A percentile compares a stretch with the other conserved stretches of the same genome.
These are phyloP conservation scores for Trachelus tabidus DNA, from an alignment of 2,888 invertebrate species.

Conservation along the genomic window DNA sequence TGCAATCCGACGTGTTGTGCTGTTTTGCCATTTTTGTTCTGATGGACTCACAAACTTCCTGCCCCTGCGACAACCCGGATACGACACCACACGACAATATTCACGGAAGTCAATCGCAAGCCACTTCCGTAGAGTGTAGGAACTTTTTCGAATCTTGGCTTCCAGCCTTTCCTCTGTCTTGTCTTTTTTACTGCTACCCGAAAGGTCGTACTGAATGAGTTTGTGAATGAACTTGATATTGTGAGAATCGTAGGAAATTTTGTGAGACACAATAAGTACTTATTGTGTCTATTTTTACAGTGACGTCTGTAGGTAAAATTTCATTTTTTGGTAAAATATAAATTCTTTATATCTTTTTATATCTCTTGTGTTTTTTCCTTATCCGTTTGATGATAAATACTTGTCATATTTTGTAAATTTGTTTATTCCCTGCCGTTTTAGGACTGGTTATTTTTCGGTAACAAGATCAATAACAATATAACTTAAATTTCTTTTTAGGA, in stretches of 20 bases:
- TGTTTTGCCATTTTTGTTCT: background rate
- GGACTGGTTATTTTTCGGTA: background rate
- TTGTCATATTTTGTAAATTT: background rate
- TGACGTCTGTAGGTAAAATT: background rate
- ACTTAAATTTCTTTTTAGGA: background rate
- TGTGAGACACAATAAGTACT: background rate
- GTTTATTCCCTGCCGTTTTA: background rate
- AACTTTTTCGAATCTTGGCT: background rate
- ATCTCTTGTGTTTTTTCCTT: background rate
- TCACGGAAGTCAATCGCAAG: background rate
- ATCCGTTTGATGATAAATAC: background rate
- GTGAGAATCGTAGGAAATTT: background rate
- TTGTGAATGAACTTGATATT: background rate
- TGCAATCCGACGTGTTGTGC: background rate
- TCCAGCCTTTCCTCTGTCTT: background rate
- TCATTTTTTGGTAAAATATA: background rate
- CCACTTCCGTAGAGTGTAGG: background rate
- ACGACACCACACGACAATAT: background rate
- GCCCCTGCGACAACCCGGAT: constrained; percentile 24
- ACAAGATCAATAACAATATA: background rate
- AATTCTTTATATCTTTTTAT: background rate
- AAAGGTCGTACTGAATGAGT: background rate
- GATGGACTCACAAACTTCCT: constrained; percentile 25
- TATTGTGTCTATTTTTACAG: background rate
- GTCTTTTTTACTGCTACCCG: background rate